These are phyloP conservation scores for Drosophila nebulosa DNA, from an alignment of 1,140 invertebrate genomes.

Conservation along the genomic window DNA sequence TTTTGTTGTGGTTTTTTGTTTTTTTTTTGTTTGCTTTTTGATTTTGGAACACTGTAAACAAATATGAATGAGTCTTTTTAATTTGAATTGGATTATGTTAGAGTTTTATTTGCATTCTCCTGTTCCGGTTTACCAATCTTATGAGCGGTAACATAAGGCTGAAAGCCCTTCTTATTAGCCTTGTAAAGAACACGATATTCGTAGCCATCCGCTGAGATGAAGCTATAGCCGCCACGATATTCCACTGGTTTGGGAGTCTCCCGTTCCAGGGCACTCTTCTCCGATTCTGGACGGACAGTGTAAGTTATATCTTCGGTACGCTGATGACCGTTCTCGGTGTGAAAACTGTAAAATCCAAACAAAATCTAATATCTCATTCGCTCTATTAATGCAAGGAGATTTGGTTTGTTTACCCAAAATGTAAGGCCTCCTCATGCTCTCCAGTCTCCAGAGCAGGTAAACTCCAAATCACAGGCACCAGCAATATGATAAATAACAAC, in stretches of 20 bases:
- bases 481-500: background rate
- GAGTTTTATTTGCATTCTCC: conserved; percentile 12
- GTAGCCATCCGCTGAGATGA: conserved; percentile 86
- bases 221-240: conserved; percentile 85
- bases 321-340: conserved; percentile 69
- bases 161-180: conserved; percentile 87
- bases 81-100: background rate
- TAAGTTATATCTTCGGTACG: conserved; percentile 67
- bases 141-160: conserved; percentile 84
- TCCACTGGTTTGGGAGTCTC: conserved; percentile 55
- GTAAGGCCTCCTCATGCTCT: conserved; percentile 49
- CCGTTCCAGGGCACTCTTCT: background rate
- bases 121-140: conserved; percentile 44
- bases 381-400: background rate
- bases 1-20: background rate
- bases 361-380: background rate
- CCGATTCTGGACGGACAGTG: conserved; percentile 30
- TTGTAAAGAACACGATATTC: conserved; percentile 85
- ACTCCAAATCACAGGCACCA: conserved; percentile 21
- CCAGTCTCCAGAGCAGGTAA: conserved; percentile 24
- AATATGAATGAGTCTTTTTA: background rate
- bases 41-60: background rate
- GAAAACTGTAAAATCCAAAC: conserved; percentile 36
- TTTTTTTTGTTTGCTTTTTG: background rate
- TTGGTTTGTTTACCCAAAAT: conserved; percentile 44